These are phyloP conservation scores for Cremastinae sp. DNA, from an alignment of 2,888 invertebrate genomes.

Conservation along the genomic window DNA sequence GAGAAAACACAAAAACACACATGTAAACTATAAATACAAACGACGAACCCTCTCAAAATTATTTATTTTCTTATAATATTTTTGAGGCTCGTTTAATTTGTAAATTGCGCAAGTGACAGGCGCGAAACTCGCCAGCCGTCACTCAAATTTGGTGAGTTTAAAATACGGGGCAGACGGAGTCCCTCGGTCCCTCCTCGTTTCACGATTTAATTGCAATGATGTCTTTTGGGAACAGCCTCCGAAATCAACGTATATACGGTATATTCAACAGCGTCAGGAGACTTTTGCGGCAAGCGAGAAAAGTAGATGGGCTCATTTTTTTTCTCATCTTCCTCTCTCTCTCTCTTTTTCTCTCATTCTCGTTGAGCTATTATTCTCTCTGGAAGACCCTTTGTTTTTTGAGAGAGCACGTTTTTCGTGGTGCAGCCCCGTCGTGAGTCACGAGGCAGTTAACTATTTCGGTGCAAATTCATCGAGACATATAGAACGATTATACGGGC, in stretches of 20 bases:
- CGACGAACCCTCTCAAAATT: no score
- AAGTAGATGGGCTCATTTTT: slow-evolving; percentile 49
- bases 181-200: slow-evolving; percentile 66
- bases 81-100: slow-evolving; percentile 45
- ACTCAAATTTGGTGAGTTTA: slow-evolving; percentile 29
- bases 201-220: slow-evolving; percentile 71
- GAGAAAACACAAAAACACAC: no score
- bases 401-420: slow-evolving; percentile 46
- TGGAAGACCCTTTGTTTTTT: slow-evolving; percentile 52
- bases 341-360: slow-evolving; percentile 16
- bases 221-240: slow-evolving; percentile 57
- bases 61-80: slow-evolving; percentile 10
- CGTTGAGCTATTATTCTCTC: slow-evolving; percentile 34
- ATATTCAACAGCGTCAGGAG: slow-evolving; percentile 16
- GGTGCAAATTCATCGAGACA: slow-evolving; percentile 67
- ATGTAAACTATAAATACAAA: no score
- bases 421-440: slow-evolving; percentile 29
- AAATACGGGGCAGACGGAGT: slow-evolving; percentile 21
- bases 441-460: slow-evolving; percentile 59
- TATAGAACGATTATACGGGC: slow-evolving; percentile 64
- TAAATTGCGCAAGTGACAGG: slow-evolving; percentile 59
- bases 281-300: slow-evolving; percentile 32
- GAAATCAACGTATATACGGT: slow-evolving; percentile 6
- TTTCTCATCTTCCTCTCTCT: slow-evolving; percentile 10
- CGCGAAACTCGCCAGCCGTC: slow-evolving; percentile 58